Conservation (phyloP, 2,797 vertebrate species). For the Crenichthys baileyi region DNA sequence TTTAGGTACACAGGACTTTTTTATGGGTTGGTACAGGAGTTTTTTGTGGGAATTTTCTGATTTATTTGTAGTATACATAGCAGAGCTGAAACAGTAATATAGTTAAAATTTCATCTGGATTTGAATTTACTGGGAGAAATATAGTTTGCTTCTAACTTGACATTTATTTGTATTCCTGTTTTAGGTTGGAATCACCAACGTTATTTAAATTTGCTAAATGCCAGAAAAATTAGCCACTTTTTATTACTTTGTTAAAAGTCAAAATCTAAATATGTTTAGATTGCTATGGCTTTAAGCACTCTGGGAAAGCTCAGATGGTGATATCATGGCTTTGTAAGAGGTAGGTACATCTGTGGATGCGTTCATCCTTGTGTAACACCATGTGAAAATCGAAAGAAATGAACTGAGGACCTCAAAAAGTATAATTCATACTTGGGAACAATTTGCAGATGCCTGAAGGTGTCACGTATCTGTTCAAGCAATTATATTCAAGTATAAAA, state of each 20-base stretch:
- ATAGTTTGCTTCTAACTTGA: neutral
- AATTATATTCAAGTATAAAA: neutral
- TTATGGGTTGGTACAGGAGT: neutral
- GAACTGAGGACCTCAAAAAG: neutral
- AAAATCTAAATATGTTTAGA: neutral
- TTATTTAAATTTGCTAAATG: neutral
- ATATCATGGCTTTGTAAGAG: neutral
- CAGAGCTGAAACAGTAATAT: neutral
- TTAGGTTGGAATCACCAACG: neutral
- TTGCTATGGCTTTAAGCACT: neutral
- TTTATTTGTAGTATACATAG: neutral
- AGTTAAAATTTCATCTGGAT: neutral
- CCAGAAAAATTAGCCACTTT: neutral
- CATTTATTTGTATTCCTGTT: neutral
- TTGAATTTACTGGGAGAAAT: neutral
- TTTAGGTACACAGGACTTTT: neutral
- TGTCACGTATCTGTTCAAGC: neutral
- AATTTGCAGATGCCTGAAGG: neutral
- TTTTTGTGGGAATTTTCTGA: neutral
- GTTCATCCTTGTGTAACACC: neutral
- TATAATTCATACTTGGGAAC: neutral
- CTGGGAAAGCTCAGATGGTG: neutral
- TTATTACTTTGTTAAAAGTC: neutral
- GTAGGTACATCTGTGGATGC: neutral
- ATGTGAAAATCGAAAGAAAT: neutral